Conservation (phyloP, 1,140 invertebrate species). For the Drosophila pruinosa region DNA sequence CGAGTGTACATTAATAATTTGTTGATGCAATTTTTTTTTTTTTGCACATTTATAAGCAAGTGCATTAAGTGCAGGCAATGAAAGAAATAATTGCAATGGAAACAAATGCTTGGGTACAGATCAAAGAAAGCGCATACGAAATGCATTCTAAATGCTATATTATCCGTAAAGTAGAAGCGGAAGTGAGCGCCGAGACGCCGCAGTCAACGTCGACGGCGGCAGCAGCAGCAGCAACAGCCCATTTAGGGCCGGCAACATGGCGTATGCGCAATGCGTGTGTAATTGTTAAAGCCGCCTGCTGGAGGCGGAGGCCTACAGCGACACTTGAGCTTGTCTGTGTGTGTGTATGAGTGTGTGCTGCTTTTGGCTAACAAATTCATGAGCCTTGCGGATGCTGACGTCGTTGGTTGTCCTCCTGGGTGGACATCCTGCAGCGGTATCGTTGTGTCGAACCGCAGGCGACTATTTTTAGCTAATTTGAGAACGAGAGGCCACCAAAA, state of each 20-base stretch:
- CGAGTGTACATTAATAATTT: neutral
- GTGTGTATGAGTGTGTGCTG: too few relatives aligned
- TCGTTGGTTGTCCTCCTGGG: slow-evolving; percentile 11
- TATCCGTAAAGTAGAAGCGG: slow-evolving; percentile 38
- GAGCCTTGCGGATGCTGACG: slow-evolving; percentile 40
- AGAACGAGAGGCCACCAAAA: slow-evolving; percentile 36
- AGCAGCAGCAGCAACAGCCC: neutral
- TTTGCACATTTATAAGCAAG: slow-evolving; percentile 20
- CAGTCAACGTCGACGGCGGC: slow-evolving; percentile 3
- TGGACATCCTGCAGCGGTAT: slow-evolving; percentile 38
- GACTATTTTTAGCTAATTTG: slow-evolving; percentile 72
- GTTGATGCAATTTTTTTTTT: too few relatives aligned
- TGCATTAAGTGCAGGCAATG: slow-evolving; percentile 1
- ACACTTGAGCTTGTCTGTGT: neutral
- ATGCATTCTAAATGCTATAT: slow-evolving; percentile 64
- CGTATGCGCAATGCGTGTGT: slow-evolving; percentile 52
- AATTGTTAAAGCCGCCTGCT: slow-evolving; percentile 44
- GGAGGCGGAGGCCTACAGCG: neutral
- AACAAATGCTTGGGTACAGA: slow-evolving; percentile 24
- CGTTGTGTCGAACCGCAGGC: slow-evolving; percentile 11
- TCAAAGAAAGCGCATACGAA: slow-evolving; percentile 50
- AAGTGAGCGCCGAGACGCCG: slow-evolving; percentile 37
- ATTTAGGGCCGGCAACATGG: slow-evolving; percentile 24
- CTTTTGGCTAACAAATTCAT: slow-evolving; percentile 24
- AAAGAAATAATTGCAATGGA: slow-evolving; percentile 7